A percentile compares a stretch with the other conserved stretches of the same genome.
Conservation (phyloP, 2,113 vertebrate species). For the Muntiacus reevesi region DNA sequence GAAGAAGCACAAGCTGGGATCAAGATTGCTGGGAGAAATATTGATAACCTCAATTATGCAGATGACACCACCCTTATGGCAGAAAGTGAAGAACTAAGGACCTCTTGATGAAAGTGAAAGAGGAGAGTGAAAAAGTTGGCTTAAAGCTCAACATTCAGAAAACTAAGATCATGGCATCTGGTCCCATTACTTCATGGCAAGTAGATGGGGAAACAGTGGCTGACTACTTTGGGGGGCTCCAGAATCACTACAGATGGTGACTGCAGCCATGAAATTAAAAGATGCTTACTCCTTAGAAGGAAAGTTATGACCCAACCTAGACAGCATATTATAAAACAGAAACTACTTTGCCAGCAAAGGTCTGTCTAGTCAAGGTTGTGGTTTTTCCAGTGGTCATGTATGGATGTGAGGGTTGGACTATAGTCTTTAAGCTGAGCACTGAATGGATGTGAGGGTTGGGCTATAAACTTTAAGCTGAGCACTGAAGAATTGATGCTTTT, state of each 20-base stretch:
- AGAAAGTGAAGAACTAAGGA: background rate
- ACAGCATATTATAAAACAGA: background rate
- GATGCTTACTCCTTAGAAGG: background rate
- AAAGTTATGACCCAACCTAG: background rate
- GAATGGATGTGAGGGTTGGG: background rate
- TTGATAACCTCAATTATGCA: background rate
- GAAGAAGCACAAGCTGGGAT: background rate
- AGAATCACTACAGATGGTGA: background rate
- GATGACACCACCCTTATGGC: background rate
- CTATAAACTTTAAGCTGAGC: no score
- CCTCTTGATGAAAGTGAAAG: background rate
- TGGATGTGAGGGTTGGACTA: background rate
- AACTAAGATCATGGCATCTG: background rate
- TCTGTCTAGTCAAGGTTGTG: background rate
- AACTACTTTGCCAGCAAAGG: background rate
- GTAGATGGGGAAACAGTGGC: background rate
- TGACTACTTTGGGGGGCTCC: background rate
- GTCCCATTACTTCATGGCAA: background rate
- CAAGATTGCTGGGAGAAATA: no score
- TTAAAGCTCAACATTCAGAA: background rate
- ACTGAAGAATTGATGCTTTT: background rate
- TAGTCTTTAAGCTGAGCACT: no score
- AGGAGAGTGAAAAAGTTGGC: background rate
- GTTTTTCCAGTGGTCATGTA: background rate
- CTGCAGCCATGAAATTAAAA: background rate